These are phyloP conservation scores for Eledona agricola DNA, from an alignment of 2,888 invertebrate genomes.

Conservation along the genomic window DNA sequence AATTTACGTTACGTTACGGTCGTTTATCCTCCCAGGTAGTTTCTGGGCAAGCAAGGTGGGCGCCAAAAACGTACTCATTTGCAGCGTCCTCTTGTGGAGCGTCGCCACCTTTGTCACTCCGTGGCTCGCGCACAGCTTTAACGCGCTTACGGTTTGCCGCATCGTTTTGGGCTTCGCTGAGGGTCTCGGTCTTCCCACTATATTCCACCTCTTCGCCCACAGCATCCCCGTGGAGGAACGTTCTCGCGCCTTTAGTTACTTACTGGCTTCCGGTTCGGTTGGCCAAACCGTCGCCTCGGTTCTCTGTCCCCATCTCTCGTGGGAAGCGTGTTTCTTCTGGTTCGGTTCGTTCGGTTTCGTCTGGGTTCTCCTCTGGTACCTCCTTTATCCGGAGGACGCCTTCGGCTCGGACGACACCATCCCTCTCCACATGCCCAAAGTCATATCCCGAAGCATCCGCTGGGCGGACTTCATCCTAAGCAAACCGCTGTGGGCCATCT, in stretches of 20 bases:
- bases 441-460: constrained; percentile 64
- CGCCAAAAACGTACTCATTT: constrained; percentile 73
- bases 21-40: constrained; percentile 69
- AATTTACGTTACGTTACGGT: constrained; percentile 1
- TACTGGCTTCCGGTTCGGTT: constrained; percentile 77
- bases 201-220: constrained; percentile 79
- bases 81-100: constrained; percentile 78
- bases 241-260: constrained; percentile 76
- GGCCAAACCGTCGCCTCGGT: constrained; percentile 79
- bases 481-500: constrained; percentile 78
- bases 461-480: constrained; percentile 74
- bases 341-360: constrained; percentile 74
- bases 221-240: constrained; percentile 76
- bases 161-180: constrained; percentile 77
- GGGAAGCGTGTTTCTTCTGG: constrained; percentile 74
- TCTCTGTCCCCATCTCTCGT: constrained; percentile 74
- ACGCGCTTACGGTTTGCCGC: constrained; percentile 70
- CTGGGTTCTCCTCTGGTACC: constrained; percentile 73
- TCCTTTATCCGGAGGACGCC: constrained; percentile 68
- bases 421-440: constrained; percentile 69
- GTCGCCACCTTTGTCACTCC: constrained; percentile 76
- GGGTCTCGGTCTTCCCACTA: constrained; percentile 77
- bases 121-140: constrained; percentile 71
- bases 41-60: constrained; percentile 74
- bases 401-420: constrained; percentile 65